phyloP scores from a whole-genome alignment of 2,797 vertebrate species.

The Microctenopoma stevenorrisi region DNA sequence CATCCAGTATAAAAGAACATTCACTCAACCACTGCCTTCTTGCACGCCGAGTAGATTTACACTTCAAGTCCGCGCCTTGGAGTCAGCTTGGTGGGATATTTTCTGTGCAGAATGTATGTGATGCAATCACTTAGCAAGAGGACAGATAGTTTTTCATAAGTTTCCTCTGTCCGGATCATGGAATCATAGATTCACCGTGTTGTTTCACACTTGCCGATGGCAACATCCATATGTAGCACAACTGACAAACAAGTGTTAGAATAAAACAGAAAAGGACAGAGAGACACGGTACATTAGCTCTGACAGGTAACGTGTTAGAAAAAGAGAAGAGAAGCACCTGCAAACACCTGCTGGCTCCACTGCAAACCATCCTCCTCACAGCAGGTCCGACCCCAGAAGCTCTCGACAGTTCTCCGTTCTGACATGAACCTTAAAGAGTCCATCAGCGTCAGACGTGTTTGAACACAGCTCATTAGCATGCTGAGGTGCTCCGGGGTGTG shows the following conservation, averaged over 20 bases:
- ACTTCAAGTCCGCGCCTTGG: slow-evolving; percentile 17
- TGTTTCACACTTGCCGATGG: slow-evolving; percentile 19
- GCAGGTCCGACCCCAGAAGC: background rate
- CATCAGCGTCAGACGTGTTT: slow-evolving; percentile 39
- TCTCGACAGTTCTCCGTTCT: slow-evolving; percentile 13
- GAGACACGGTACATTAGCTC: slow-evolving; percentile 2
- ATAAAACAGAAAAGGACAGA: slow-evolving; percentile 7
- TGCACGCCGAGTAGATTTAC: slow-evolving; percentile 1
- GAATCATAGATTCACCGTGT: slow-evolving; percentile 18
- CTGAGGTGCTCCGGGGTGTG: slow-evolving; percentile 22
- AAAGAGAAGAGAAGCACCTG: slow-evolving; percentile 21
- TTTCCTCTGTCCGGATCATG: slow-evolving; percentile 24
- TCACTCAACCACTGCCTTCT: slow-evolving; percentile 13
- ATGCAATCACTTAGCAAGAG: slow-evolving; percentile 59
- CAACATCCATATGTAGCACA: background rate
- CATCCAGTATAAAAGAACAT: slow-evolving; percentile 6
- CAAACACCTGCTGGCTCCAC: slow-evolving; percentile 38
- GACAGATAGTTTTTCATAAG: slow-evolving; percentile 25
- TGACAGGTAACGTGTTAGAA: background rate
- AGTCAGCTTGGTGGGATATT: slow-evolving; percentile 20
- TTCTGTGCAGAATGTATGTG: slow-evolving; percentile 28
- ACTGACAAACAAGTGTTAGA: background rate
- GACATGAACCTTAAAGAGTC: slow-evolving; percentile 27
- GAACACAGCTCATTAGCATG: slow-evolving; percentile 52
- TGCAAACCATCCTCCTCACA: slow-evolving; percentile 13